A percentile compares a stretch with the other conserved stretches of the same genome.
These are phyloP conservation scores for Argyrosomus regius DNA, from an alignment of 2,797 vertebrate species.

Conservation along the genomic window DNA sequence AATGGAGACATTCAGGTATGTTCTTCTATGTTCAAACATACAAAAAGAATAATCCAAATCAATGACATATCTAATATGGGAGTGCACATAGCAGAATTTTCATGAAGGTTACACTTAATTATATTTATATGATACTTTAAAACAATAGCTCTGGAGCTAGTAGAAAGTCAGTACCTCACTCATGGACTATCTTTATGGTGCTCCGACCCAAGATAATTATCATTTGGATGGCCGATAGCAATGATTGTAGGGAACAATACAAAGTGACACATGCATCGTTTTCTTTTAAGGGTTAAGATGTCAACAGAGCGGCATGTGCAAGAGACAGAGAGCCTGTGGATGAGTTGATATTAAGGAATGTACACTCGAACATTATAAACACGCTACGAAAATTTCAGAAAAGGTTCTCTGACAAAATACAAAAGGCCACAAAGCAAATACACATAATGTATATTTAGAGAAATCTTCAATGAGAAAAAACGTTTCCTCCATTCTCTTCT, in stretches of 20 bases:
- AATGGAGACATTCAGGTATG: conserved; percentile 66
- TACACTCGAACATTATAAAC: conserved; percentile 35
- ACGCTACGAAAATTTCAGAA: conserved; percentile 64
- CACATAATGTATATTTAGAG: conserved; percentile 43
- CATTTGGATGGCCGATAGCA: conserved; percentile 27
- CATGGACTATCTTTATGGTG: conserved; percentile 37
- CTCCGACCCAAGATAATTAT: conserved; percentile 6
- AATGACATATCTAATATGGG: conserved; percentile 23
- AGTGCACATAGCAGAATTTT: conserved; percentile 43
- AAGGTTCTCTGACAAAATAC: conserved; percentile 35
- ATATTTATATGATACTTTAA: conserved; percentile 17
- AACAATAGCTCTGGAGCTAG: conserved; percentile 3
- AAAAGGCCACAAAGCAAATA: conserved; percentile 72
- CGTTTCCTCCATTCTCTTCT: conserved; percentile 39
- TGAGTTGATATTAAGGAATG: conserved; percentile 63
- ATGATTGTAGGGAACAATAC: conserved; percentile 60
- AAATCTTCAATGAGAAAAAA: conserved; percentile 41
- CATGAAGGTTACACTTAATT: conserved; percentile 27
- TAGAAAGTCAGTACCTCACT: conserved; percentile 16
- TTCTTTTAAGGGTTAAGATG: conserved; percentile 34
- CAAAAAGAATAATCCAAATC: conserved; percentile 41
- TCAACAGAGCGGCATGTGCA: conserved; percentile 40
- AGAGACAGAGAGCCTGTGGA: conserved; percentile 34
- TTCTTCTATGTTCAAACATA: conserved; percentile 43
- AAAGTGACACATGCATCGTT: conserved; percentile 75